These are phyloP conservation scores for Passer domesticus DNA, from an alignment of 2,113 vertebrate genomes.

Conservation along the genomic window DNA sequence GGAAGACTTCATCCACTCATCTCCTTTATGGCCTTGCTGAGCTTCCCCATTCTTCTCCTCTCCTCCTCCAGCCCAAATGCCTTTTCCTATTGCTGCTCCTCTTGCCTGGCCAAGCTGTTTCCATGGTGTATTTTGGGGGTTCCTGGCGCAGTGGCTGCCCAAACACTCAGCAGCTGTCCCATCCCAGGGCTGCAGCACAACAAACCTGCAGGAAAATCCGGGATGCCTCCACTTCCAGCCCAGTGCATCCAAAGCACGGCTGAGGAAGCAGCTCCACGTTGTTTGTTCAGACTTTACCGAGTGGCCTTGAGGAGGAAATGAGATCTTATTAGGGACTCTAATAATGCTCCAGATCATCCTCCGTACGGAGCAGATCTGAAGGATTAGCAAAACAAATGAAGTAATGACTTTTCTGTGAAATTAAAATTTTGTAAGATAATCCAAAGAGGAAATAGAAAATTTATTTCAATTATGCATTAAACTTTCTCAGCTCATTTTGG, in stretches of 20 bases:
- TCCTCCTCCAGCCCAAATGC: neutral
- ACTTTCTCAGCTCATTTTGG: neutral
- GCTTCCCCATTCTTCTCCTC: neutral
- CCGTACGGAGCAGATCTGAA: conserved; percentile 15
- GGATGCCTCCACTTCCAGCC: neutral
- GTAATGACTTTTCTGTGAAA: conserved; percentile 54
- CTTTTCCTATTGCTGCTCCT: neutral
- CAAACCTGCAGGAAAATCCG: neutral
- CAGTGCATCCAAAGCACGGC: neutral
- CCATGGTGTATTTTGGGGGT: neutral
- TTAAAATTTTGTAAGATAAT: conserved; percentile 53
- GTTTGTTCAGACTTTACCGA: conserved; percentile 26
- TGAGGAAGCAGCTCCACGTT: neutral
- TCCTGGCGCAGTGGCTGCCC: neutral
- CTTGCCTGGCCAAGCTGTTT: neutral
- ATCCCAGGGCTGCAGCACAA: neutral
- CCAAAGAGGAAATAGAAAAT: conserved; percentile 55
- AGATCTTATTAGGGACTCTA: conserved; percentile 53
- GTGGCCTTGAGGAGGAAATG: conserved; percentile 37
- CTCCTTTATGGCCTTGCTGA: neutral
- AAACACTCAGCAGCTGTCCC: accelerated
- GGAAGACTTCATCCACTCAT: neutral
- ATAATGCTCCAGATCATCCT: conserved; percentile 57
- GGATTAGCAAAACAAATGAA: conserved; percentile 66
- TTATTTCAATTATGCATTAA: conserved; percentile 55